Percentiles rank a stretch among this genome's conserved stretches.
Conservation (phyloP, 2,888 invertebrate genomes). For the Agrotis clavis region DNA sequence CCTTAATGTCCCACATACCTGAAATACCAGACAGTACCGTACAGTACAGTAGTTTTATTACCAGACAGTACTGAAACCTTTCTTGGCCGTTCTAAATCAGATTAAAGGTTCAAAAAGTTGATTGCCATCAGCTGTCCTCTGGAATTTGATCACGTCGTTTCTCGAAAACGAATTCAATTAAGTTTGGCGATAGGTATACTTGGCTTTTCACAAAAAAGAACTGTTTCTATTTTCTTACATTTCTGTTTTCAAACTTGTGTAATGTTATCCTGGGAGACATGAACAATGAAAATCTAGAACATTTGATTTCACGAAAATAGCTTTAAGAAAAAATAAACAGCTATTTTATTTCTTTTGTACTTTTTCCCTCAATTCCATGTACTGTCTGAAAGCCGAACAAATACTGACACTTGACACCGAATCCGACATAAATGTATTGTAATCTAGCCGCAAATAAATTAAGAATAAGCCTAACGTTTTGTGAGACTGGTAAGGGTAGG, state of each 20-base stretch:
- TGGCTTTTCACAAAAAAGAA: not conserved
- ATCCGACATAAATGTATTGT: slow-evolving; percentile 25
- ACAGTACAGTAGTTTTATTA: not conserved
- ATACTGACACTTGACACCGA: slow-evolving; percentile 41
- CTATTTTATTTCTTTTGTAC: slow-evolving; percentile 13
- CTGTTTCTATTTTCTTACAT: not conserved
- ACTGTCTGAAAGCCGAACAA: slow-evolving; percentile 46
- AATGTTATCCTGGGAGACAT: not conserved
- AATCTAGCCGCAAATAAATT: slow-evolving; percentile 41
- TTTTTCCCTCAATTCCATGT: slow-evolving; percentile 4
- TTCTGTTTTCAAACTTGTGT: slow-evolving; percentile 12
- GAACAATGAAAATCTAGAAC: slow-evolving; percentile 3
- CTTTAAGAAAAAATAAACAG: slow-evolving; percentile 4
- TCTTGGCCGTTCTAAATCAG: not conserved
- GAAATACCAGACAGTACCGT: too few relatives aligned
- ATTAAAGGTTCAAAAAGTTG: slow-evolving; percentile 12
- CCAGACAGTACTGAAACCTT: not conserved
- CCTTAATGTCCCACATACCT: not conserved
- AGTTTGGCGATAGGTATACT: not conserved
- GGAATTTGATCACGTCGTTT: slow-evolving; percentile 13
- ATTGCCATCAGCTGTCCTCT: not conserved
- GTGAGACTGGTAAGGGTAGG: not conserved
- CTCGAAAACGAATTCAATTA: slow-evolving; percentile 22
- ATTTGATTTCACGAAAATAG: slow-evolving; percentile 9
- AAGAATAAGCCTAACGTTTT: slow-evolving; percentile 18